Evolutionary conservation across 37 sponge, comb jelly and placozoan species (phyloP).

Genomic region (Crambe crambe): DNA sequence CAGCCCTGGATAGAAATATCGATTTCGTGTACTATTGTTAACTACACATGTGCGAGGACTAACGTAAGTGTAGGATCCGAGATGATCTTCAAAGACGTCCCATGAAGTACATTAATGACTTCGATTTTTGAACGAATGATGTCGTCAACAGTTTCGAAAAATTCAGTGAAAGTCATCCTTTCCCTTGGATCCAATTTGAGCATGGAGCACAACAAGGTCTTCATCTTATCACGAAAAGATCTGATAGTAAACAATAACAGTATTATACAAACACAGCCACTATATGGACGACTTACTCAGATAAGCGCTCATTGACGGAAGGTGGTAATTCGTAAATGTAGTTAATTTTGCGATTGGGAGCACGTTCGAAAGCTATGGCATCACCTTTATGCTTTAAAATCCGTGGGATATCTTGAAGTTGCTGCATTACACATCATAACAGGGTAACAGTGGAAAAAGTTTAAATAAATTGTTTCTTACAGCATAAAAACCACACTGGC

Average conservation of each 20-base stretch:
- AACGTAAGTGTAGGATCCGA: slow-evolving; percentile 55
- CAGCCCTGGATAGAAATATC: slow-evolving; percentile 1
- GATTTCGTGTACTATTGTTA: not conserved
- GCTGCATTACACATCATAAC: slow-evolving; percentile 20
- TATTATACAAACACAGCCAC: not conserved
- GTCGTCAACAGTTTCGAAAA: slow-evolving; percentile 73
- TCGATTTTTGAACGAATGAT: slow-evolving; percentile 72
- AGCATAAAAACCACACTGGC: slow-evolving; percentile 94
- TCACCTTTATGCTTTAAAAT: slow-evolving; percentile 88
- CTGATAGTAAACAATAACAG: not conserved
- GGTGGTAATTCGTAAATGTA: slow-evolving; percentile 86
- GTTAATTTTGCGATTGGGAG: slow-evolving; percentile 32
- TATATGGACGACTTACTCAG: slow-evolving; percentile 51
- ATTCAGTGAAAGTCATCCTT: slow-evolving; percentile 76
- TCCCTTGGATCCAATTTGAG: slow-evolving; percentile 69
- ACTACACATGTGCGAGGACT: not conserved
- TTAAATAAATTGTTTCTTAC: slow-evolving; percentile 49
- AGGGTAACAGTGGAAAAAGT: not conserved
- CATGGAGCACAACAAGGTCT: slow-evolving; percentile 47
- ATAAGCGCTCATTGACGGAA: slow-evolving; percentile 66
- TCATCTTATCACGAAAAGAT: slow-evolving; percentile 64
- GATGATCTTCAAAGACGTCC: slow-evolving; percentile 57
- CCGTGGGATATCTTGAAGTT: slow-evolving; percentile 79
- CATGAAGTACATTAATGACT: slow-evolving; percentile 59
- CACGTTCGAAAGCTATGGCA: slow-evolving; percentile 84